A percentile compares a stretch with the other conserved stretches of the same genome.
Conservation (phyloP, 2,888 invertebrate species). For the Macrophya annulata region DNA sequence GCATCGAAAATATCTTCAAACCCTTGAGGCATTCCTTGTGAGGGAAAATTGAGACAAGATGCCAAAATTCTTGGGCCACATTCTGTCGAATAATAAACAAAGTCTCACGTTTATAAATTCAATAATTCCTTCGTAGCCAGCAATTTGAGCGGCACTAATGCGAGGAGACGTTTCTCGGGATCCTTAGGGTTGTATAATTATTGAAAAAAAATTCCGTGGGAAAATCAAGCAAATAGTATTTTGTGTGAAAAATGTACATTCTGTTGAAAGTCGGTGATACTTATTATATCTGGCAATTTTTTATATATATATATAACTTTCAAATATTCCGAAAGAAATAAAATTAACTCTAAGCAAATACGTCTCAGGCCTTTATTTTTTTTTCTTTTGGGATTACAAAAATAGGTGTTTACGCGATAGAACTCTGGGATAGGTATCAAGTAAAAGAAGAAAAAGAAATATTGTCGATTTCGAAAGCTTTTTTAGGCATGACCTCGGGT, state of each 20-base stretch:
- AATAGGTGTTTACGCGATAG: background rate
- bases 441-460: too few species aligned
- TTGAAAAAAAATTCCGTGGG: background rate
- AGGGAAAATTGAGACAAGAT: background rate
- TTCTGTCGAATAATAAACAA: background rate
- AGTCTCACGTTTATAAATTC: background rate
- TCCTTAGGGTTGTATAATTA: background rate
- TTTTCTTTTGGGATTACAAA: background rate
- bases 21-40: background rate
- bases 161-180: background rate
- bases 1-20: background rate
- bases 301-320: background rate
- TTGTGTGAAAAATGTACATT: background rate
- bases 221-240: background rate
- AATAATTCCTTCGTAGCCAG: background rate
- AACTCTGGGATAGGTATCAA: background rate
- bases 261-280: background rate
- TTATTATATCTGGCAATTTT: background rate
- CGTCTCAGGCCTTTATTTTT: background rate
- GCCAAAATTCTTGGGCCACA: background rate
- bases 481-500: background rate
- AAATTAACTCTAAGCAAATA: background rate
- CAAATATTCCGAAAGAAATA: background rate
- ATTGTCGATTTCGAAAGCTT: background rate
- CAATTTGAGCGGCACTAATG: background rate